Evolutionary conservation across 2,797 vertebrate genomes (phyloP).

Genomic region (Danio albolineatus): DNA sequence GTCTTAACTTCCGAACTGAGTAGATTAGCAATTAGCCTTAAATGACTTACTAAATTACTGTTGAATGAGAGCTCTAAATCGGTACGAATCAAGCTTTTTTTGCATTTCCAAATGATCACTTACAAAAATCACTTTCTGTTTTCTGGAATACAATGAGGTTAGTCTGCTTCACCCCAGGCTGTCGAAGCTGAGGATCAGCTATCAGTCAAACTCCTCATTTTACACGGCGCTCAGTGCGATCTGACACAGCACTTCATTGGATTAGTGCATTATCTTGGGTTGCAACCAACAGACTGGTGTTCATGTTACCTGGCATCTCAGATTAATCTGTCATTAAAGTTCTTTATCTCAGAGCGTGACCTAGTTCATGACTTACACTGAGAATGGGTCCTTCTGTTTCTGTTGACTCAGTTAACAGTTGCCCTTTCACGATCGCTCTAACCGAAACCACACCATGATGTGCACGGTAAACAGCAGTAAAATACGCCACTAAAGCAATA

Average conservation of each 20-base stretch:
- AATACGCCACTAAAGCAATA: background rate
- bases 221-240: conserved; percentile 58
- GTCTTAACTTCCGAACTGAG: conserved; percentile 6
- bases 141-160: background rate
- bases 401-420: conserved; percentile 17
- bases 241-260: conserved; percentile 66
- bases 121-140: conserved; percentile 7
- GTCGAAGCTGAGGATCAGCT: conserved; percentile 5
- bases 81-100: conserved; percentile 9
- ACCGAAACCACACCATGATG: background rate
- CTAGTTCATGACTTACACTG: conserved; percentile 28
- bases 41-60: background rate
- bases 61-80: background rate
- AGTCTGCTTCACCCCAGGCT: background rate
- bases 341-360: conserved; percentile 23
- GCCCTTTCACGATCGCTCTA: conserved; percentile 5
- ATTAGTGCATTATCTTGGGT: conserved; percentile 71
- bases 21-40: conserved; percentile 7
- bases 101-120: background rate
- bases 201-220: conserved; percentile 68
- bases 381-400: conserved; percentile 39
- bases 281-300: conserved; percentile 45
- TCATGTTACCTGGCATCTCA: conserved; percentile 49
- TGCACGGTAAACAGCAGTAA: background rate
- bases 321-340: conserved; percentile 47